Base-by-base conservation (phyloP, 2,888 invertebrate species). In the Lutraria lutraria region DNA sequence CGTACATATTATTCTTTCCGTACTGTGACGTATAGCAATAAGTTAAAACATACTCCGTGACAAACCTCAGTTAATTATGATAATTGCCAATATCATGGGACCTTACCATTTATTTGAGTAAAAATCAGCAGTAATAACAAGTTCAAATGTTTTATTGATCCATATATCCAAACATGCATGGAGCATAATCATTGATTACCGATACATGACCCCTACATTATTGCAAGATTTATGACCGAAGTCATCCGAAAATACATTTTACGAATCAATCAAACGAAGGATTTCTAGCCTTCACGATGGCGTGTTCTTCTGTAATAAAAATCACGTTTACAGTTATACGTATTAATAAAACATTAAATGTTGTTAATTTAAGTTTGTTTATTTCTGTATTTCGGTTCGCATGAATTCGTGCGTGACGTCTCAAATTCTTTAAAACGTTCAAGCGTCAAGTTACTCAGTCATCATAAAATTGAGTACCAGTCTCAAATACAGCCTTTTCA, bases 101-200 rank as follows among this genome's bases (percentile, higher is more conserved):
- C 63, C 25, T 68, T 13, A 12, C 25, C 12, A 68, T 10, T 68
- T 68, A 68, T 0, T 68, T 68, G 12, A 68, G 25, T 25, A n/a
- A 68, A 68, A 25, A 25, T 4, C n/a, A 68, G 21, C 25, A 25
- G 25, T 25, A 25, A 25, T 25, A 25, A n/a, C 63, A 13, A 68
- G 63, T 25, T 68, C 63, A 68, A 68, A n/a, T 25, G n/a, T 19
- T 60, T 60, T 21, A 60, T 60, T n/a, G 19, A 60, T 12, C 63
- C n/a, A 25, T 25, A 68, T n/a, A n/a, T 6, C 12, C 12, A 25
- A 68, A n/a, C 63, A 68, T 25, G 56, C 63, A 68, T 25, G 56
- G 25, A 68, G 25, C n/a, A n/a, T 68, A 25, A n/a, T n/a, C n/a
- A 68, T 68, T 68, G 25, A 68, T 68, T 68, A 68, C 63, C 63